Evolutionary conservation across 2,888 invertebrate species (phyloP).

Genomic region (Dryococelus australis): DNA sequence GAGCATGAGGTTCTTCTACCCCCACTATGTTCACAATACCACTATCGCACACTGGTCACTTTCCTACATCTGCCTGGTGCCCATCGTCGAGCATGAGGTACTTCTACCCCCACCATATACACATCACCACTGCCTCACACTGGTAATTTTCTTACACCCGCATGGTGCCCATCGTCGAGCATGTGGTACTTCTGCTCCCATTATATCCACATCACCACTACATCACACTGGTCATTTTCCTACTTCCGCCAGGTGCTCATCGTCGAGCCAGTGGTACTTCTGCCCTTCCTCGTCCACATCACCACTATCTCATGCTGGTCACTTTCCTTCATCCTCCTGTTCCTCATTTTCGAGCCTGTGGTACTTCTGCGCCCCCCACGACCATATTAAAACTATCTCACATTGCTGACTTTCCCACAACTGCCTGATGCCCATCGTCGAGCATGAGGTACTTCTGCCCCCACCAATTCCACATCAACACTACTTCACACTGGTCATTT

Average conservation of each 20-base stretch:
- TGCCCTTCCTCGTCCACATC: constrained; percentile 59
- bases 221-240: constrained; percentile 97
- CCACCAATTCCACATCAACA: too few species aligned
- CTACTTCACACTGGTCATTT: too few species aligned
- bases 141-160: constrained; percentile 97
- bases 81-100: not conserved
- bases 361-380: constrained; percentile 85
- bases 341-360: too few species aligned
- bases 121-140: too few species aligned
- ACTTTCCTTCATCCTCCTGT: too few species aligned
- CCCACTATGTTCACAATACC: constrained; percentile 47
- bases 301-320: too few species aligned
- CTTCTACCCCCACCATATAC: constrained; percentile 67
- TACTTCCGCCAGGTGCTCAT: constrained; percentile 98
- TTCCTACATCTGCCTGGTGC: too few species aligned
- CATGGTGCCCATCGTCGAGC: constrained; percentile 99
- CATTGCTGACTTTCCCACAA: constrained; percentile 96
- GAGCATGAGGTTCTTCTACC: constrained; percentile 54
- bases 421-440: constrained; percentile 98
- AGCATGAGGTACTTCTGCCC: constrained; percentile 94
- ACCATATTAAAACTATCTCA: constrained; percentile 90
- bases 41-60: too few species aligned
- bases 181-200: constrained; percentile 67
- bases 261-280: constrained; percentile 97
- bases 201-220: constrained; percentile 90